Evolutionary conservation across 2,888 invertebrate species (phyloP).

Genomic region (Ectemnius cavifrons): DNA sequence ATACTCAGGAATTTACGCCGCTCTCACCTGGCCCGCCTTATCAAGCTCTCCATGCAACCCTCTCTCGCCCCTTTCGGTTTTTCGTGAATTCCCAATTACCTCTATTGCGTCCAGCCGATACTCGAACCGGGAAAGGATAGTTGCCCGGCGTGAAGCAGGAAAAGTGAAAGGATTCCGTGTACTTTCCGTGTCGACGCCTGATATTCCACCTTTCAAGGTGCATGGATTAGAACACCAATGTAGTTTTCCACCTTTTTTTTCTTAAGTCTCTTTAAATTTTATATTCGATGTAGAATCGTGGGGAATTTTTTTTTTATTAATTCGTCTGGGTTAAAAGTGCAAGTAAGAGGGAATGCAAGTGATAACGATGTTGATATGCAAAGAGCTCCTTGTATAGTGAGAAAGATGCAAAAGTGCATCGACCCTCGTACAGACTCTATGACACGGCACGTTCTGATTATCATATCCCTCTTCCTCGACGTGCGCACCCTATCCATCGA

Average conservation of each 20-base stretch:
- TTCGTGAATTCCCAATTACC: conserved; percentile 22
- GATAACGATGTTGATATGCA: conserved; percentile 4
- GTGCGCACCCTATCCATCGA: conserved; percentile 11
- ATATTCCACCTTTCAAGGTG: conserved; percentile 25
- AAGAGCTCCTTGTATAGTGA: too few species aligned
- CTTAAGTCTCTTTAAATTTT: too few species aligned
- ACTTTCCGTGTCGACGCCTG: conserved; percentile 42
- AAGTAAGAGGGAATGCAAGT: not conserved
- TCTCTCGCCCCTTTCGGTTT: not conserved
- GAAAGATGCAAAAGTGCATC: conserved; percentile 40
- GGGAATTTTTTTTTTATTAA: not conserved
- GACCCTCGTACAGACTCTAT: conserved; percentile 36
- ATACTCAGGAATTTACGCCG: not conserved
- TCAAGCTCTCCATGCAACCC: not conserved
- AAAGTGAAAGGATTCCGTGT: conserved; percentile 57
- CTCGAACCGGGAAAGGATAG: conserved; percentile 5
- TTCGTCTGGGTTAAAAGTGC: not conserved
- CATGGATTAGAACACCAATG: not conserved
- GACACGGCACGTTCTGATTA: conserved; percentile 46
- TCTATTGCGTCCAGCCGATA: not conserved
- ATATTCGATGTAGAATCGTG: too few species aligned
- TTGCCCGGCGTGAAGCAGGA: conserved; percentile 21
- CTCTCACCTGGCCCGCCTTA: not conserved
- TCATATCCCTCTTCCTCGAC: conserved; percentile 40
- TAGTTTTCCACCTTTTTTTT: too few species aligned